A percentile compares a stretch with the other conserved stretches of the same genome.
These are phyloP conservation scores for Selenia dentaria DNA, from an alignment of 2,888 invertebrate species.

Conservation along the genomic window DNA sequence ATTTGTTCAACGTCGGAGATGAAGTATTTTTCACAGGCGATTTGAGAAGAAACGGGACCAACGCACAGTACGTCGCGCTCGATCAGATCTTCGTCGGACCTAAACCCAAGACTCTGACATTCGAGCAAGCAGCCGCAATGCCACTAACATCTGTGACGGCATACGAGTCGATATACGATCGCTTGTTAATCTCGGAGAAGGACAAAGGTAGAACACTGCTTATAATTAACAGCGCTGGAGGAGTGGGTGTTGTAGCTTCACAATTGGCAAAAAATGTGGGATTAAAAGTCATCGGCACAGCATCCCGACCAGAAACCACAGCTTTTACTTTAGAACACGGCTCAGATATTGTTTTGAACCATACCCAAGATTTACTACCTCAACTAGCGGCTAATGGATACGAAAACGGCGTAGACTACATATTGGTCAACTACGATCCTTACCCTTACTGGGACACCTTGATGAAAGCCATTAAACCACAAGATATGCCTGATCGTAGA, in stretches of 20 bases:
- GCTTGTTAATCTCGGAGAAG: slow-evolving; percentile 61
- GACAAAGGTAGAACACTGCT: slow-evolving; percentile 66
- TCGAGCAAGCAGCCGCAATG: slow-evolving; percentile 75
- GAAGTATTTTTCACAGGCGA: slow-evolving; percentile 72
- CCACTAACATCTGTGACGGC: slow-evolving; percentile 68
- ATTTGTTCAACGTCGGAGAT: slow-evolving; percentile 61
- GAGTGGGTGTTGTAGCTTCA: slow-evolving; percentile 70
- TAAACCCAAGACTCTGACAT: slow-evolving; percentile 66
- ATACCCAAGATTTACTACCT: slow-evolving; percentile 56
- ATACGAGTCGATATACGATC: slow-evolving; percentile 64
- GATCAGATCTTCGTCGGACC: slow-evolving; percentile 60
- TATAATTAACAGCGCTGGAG: slow-evolving; percentile 73
- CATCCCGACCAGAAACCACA: slow-evolving; percentile 61
- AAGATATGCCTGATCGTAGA: slow-evolving; percentile 72
- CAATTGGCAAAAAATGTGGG: slow-evolving; percentile 67
- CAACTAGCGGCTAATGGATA: slow-evolving; percentile 61
- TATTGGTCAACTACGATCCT: slow-evolving; percentile 71
- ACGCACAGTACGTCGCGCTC: slow-evolving; percentile 67
- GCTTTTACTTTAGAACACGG: slow-evolving; percentile 58
- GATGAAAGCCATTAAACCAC: slow-evolving; percentile 65
- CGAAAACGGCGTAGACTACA: slow-evolving; percentile 64
- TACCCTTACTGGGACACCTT: slow-evolving; percentile 71
- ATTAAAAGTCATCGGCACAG: slow-evolving; percentile 71
- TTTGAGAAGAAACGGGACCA: slow-evolving; percentile 60
- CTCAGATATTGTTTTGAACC: slow-evolving; percentile 64